Base-by-base conservation (phyloP, 2,797 vertebrate species). In the Sus cebifrons region DNA sequence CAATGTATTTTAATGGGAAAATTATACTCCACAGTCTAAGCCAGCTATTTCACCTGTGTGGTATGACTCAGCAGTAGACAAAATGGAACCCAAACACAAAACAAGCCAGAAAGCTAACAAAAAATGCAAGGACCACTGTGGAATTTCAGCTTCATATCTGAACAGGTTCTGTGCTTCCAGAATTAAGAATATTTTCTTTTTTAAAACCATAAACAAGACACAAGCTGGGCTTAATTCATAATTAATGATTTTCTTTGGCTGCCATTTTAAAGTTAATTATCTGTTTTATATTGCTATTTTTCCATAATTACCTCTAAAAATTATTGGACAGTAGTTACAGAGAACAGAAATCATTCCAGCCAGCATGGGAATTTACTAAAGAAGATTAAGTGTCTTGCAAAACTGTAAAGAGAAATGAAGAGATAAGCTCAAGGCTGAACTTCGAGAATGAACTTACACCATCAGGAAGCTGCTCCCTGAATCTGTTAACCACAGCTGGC, bases 221-320 rank as follows among this genome's bases (percentile, higher is more conserved):
- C 0, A 58, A 17, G 3, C 64, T 91, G 44, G 29, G 25, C 9
- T 81, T 75, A 75, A 75, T 52, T 78, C 68, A 77, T 94, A 95
- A 77, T 77, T 36, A 88, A 73, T 89, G 23, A 67, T 17, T 93
- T 70, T 67, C 36, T 49, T 82, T 95, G 29, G 40, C 18, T 52
- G 73, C 27, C 27, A 86, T 73, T 52, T 86, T 36, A 83, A 89
- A 89, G 62, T 88, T 62, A 64, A 40, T 71, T 10, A 73, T 73
- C 36, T 49, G 54, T 2, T n/a, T 67, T 23, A 62, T 73, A 73
- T 74, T 92, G 65, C 23, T 64, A 49, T 27, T 67, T 93, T 91
- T 74, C 78, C 60, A 79, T 60, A 89, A 79, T 81, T 79, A 62
- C 14, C 2, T 91, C 67, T 84, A 62, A 88, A 94, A 95, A 21